phyloP scores from a whole-genome alignment of 2,888 invertebrate species.

The Deroplatys truncata region DNA sequence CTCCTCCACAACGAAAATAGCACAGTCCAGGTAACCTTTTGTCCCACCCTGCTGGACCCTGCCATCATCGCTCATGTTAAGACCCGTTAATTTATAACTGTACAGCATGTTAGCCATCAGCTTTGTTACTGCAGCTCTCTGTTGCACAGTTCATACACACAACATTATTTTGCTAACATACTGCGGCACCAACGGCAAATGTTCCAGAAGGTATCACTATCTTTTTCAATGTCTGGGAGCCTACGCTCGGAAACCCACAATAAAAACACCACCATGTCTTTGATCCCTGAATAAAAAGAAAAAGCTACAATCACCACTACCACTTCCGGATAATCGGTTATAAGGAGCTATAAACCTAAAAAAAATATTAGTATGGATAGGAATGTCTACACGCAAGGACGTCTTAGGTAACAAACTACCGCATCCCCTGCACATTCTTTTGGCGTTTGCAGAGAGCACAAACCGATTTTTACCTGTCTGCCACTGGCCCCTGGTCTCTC shows the following conservation, averaged over 20 bases:
- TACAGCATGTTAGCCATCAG: constrained; percentile 97
- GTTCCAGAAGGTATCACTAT: constrained; percentile 95
- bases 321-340: no score
- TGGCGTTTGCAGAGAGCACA: no score
- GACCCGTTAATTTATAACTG: constrained; percentile 95
- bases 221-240: constrained; percentile 94
- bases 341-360: no score
- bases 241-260: constrained; percentile 39
- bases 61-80: constrained; percentile 95
- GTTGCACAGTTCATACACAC: constrained; percentile 94
- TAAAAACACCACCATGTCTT: no score
- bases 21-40: constrained; percentile 88
- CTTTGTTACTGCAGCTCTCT: constrained; percentile 99
- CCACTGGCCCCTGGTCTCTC: no score
- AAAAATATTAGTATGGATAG: no score
- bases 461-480: no score
- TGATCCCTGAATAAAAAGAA: no score
- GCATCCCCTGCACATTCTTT: no score
- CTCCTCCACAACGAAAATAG: constrained; percentile 96
- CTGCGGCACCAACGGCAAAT: constrained; percentile 97
- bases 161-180: constrained; percentile 96
- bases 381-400: no score
- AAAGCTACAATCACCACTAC: no score
- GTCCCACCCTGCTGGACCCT: constrained; percentile 89
- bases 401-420: no score